Conservation (phyloP, 2,888 invertebrate genomes). For the Yponomeuta plumbellus region DNA sequence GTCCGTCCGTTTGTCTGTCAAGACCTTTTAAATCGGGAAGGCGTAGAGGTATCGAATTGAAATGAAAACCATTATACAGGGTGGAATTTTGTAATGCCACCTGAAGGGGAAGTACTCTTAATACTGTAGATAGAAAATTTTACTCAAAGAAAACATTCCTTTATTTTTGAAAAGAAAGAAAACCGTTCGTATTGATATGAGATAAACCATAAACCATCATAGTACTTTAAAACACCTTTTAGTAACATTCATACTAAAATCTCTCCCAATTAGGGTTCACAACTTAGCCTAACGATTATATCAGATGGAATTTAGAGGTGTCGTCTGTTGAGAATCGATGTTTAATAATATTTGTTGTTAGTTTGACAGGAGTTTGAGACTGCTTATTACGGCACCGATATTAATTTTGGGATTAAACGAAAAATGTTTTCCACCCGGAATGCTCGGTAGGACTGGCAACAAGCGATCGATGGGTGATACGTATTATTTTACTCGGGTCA, state of each 20-base stretch:
- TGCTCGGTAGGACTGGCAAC: conserved; percentile 22
- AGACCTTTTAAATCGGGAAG: too few relatives aligned
- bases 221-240: not conserved
- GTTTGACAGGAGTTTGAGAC: not conserved
- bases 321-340: not conserved
- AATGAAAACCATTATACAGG: too few relatives aligned
- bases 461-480: too few relatives aligned
- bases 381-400: not conserved
- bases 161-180: too few relatives aligned
- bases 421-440: conserved; percentile 8
- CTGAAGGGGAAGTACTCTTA: too few relatives aligned
- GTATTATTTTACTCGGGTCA: too few relatives aligned
- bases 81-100: too few relatives aligned
- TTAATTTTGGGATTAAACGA: conserved; percentile 14
- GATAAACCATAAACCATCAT: not conserved
- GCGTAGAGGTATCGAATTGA: too few relatives aligned
- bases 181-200: not conserved
- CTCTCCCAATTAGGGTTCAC: not conserved
- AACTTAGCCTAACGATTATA: not conserved
- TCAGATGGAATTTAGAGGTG: not conserved
- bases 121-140: too few relatives aligned
- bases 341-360: conserved; percentile 1
- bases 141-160: too few relatives aligned
- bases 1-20: too few relatives aligned
- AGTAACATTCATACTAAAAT: not conserved